Percentiles rank a stretch among this genome's conserved stretches.
phyloP scores from a whole-genome alignment of 1,140 invertebrate species.

The Mya arenaria region DNA sequence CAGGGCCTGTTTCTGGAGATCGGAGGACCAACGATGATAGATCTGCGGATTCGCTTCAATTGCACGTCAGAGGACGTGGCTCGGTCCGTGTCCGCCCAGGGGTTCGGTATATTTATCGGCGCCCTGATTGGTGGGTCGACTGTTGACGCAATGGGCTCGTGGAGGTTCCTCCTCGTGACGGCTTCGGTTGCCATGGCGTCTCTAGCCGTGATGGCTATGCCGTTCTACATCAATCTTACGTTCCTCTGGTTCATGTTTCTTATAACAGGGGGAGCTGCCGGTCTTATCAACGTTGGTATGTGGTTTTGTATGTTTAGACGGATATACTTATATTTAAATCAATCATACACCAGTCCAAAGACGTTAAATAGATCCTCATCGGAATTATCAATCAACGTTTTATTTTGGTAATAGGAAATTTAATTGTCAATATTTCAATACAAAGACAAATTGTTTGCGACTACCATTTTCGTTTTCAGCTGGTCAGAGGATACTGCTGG shows the following conservation, averaged over 20 bases:
- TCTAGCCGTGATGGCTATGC: background rate
- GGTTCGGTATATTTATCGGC: constrained; percentile 9
- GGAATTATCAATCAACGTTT: background rate
- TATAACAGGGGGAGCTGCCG: background rate
- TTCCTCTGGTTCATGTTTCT: constrained; percentile 41
- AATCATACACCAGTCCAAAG: too few species aligned
- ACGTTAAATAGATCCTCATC: background rate
- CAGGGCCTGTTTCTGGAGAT: constrained; percentile 31
- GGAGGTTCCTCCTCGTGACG: background rate
- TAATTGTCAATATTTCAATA: background rate
- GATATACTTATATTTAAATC: too few species aligned
- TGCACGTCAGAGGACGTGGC: background rate
- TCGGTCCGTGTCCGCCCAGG: constrained; percentile 1
- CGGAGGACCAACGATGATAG: constrained; percentile 15
- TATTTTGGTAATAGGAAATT: background rate
- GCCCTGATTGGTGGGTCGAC: background rate
- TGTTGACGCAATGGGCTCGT: background rate
- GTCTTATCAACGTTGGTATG: constrained; percentile 43
- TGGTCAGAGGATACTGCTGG: constrained; percentile 52
- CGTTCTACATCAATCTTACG: background rate
- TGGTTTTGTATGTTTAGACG: background rate
- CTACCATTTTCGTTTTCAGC: constrained; percentile 58
- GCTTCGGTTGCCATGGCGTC: background rate
- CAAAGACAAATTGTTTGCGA: background rate
- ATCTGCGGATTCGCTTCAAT: constrained; percentile 3